Percentiles rank a stretch among this genome's conserved stretches.
Evolutionary conservation across 92 coral and sea anemone species (phyloP).

Genomic region (Scolanthus callimorphus): DNA sequence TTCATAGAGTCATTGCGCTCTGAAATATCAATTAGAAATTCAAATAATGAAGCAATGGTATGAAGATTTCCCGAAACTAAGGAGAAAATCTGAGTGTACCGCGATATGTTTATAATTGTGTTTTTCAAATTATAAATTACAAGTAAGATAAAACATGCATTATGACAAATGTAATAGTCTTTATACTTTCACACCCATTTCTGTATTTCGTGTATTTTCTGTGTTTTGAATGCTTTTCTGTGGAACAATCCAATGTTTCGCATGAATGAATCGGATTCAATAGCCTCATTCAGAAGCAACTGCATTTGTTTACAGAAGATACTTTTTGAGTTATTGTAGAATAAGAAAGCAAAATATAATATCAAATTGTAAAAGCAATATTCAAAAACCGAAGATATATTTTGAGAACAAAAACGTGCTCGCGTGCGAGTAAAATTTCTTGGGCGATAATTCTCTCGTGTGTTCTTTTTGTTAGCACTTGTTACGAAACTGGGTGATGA

Average conservation of each 20-base stretch:
- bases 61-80: background rate
- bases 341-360: background rate
- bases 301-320: background rate
- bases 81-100: background rate
- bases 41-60: background rate
- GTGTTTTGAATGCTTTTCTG: too few relatives aligned
- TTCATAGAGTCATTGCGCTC: background rate
- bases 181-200: too few relatives aligned
- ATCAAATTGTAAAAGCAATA: too few relatives aligned
- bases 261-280: background rate
- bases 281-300: background rate
- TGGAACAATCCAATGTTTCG: too few relatives aligned
- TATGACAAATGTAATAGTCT: too few relatives aligned
- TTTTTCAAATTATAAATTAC: too few relatives aligned
- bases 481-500: slow-evolving; percentile 15
- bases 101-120: background rate
- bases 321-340: background rate
- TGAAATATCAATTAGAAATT: background rate
- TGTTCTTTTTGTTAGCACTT: slow-evolving; percentile 21
- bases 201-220: too few relatives aligned
- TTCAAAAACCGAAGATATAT: background rate
- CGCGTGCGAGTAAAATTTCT: background rate
- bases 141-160: too few relatives aligned
- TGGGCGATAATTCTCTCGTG: background rate
- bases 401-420: background rate